Base-by-base conservation (phyloP, 1,140 invertebrate genomes). In the Sycophaga agraensis region DNA sequence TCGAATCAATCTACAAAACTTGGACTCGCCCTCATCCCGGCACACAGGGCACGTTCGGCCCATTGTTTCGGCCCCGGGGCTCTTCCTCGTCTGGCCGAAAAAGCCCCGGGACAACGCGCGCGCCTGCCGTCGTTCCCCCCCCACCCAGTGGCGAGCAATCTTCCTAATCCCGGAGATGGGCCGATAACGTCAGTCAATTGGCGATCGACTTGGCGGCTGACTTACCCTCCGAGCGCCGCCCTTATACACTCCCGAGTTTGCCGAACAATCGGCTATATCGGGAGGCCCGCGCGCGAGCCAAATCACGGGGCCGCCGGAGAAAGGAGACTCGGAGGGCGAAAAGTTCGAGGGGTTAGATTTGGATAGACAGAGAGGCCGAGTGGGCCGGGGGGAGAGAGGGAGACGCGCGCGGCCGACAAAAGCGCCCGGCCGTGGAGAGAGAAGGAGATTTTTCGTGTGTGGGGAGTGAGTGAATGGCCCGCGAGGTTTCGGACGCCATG, bases 101-200 rank as follows among this genome's bases (percentile, higher is more conserved):
- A 45, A 45, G 14, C 9, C 17, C 24, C 14, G 35, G 49, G 22
- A 22, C 19, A n/a, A n/a, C n/a, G n/a, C 14, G 11, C n/a, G 16
- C 16, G 5, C 6, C 12, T 46, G 4, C 24, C 42, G 16, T 22
- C 42, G 42, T 11, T 11, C 17, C 37, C 4, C 17, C 14, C 17
- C n/a, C 17, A 8, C n/a, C n/a, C 46, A 28, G 21, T 42, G 16
- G 45, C 39, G 66, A 70, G 65, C 74, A 72, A 77, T 74, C 72
- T 69, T 74, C 72, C 72, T 75, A 76, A 77, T 77, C 75, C 75
- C 53, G 57, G 66, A 73, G 74, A 77, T 77, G 69, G 66, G 17
- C 63, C 67, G 75, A 77, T 77, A 77, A 76, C 69, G 75, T 77
- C 75, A 74, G 68, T 77, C 74, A 76, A 74, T 76, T 73, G 73